These are phyloP conservation scores for Archips crataeganus DNA, from an alignment of 2,888 invertebrate species.

Conservation along the genomic window DNA sequence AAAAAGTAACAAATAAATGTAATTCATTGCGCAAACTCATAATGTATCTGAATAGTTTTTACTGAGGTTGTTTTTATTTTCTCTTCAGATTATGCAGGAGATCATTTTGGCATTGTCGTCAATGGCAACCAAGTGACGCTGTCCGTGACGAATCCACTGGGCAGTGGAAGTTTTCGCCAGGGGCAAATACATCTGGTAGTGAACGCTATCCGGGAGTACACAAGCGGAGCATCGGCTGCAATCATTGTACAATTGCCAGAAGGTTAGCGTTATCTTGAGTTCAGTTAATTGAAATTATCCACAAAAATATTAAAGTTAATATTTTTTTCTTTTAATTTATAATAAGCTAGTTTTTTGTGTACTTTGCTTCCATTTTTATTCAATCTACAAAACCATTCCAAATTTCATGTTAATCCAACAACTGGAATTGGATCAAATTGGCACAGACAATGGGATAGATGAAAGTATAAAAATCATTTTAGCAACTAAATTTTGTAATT, in stretches of 20 bases:
- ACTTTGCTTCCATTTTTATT: too few species aligned
- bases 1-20: conserved; percentile 1
- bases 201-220: conserved; percentile 65
- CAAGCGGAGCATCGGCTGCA: conserved; percentile 68
- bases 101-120: conserved; percentile 54
- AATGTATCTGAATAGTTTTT: too few species aligned
- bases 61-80: conserved; percentile 3
- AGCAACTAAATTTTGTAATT: too few species aligned
- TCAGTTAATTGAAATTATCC: background rate
- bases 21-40: too few species aligned
- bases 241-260: conserved; percentile 69
- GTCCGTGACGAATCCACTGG: conserved; percentile 53
- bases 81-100: conserved; percentile 58
- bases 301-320: background rate
- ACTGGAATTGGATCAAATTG: too few species aligned
- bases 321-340: too few species aligned
- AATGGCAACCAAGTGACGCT: conserved; percentile 57
- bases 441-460: too few species aligned
- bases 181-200: conserved; percentile 64
- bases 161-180: conserved; percentile 52
- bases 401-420: too few species aligned
- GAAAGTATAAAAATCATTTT: too few species aligned
- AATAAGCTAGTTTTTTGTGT: too few species aligned
- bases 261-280: conserved; percentile 55
- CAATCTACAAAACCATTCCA: too few species aligned